phyloP scores from a whole-genome alignment of 1,140 invertebrate species.

The Lordiphosa stackelbergi region DNA sequence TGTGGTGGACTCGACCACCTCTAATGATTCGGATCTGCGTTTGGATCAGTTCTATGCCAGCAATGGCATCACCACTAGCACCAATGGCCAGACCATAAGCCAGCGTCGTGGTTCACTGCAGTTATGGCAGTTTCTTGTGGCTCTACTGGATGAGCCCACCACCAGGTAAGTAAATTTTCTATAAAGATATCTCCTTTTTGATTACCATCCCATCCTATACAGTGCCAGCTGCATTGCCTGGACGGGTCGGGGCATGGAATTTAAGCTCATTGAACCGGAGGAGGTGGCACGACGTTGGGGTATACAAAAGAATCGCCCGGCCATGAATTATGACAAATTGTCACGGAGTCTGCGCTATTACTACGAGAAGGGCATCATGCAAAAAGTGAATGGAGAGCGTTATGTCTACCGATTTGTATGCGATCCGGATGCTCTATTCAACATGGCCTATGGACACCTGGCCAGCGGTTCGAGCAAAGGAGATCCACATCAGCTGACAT shows the following conservation, averaged over 20 bases:
- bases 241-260: conserved; percentile 96
- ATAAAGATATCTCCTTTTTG: background rate
- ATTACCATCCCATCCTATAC: background rate
- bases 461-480: conserved; percentile 38
- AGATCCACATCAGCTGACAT: conserved; percentile 57
- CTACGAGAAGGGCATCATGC: conserved; percentile 99
- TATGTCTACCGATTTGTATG: conserved; percentile 98
- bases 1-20: conserved; percentile 69
- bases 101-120: conserved; percentile 89
- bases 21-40: conserved; percentile 66
- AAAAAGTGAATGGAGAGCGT: conserved; percentile 96
- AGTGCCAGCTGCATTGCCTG: conserved; percentile 95
- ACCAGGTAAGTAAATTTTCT: conserved; percentile 61
- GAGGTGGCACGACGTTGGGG: conserved; percentile 92
- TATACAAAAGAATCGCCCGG: conserved; percentile 92
- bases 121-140: conserved; percentile 95
- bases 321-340: conserved; percentile 98
- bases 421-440: conserved; percentile 94
- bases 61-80: conserved; percentile 67
- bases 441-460: conserved; percentile 83
- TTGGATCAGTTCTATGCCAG: conserved; percentile 68
- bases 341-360: conserved; percentile 95
- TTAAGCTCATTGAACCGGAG: conserved; percentile 96
- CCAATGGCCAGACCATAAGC: conserved; percentile 57
- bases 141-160: conserved; percentile 89